Percentiles rank a stretch among this genome's conserved stretches.
Conservation (phyloP, 2,888 invertebrate genomes). For the Troides oblongomaculatus region DNA sequence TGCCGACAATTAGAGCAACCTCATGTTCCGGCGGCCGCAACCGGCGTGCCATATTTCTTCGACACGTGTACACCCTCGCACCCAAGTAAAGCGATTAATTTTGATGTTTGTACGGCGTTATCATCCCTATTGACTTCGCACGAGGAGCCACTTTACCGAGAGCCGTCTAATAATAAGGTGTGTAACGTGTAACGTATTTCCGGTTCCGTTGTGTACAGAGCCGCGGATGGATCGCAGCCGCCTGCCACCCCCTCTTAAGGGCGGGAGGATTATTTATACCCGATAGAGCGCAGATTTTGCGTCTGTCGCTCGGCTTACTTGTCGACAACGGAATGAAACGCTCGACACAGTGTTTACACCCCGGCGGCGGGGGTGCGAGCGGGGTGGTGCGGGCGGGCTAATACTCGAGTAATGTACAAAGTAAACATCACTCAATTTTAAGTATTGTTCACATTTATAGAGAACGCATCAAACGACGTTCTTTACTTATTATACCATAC, state of each 20-base stretch:
- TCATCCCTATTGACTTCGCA: constrained; percentile 6
- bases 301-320: constrained; percentile 37
- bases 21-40: constrained; percentile 23
- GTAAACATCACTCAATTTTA: too few species aligned
- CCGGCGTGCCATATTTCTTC: constrained; percentile 21
- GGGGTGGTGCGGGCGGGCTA: too few species aligned
- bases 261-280: constrained; percentile 49
- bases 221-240: not conserved
- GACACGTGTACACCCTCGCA: constrained; percentile 21
- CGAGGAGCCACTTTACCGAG: constrained; percentile 6
- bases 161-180: constrained; percentile 10
- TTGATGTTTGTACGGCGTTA: not conserved
- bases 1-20: constrained; percentile 17
- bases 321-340: constrained; percentile 23
- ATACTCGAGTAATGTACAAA: too few species aligned
- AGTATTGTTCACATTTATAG: too few species aligned
- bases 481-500: too few species aligned
- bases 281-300: constrained; percentile 61
- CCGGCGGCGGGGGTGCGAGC: too few species aligned
- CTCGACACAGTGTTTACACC: too few species aligned
- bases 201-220: too few species aligned
- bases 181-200: not conserved
- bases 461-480: too few species aligned
- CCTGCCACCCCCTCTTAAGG: constrained; percentile 17
- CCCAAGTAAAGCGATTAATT: constrained; percentile 6